Conservation (phyloP, 2,888 invertebrate species). For the Euclidia mi region DNA sequence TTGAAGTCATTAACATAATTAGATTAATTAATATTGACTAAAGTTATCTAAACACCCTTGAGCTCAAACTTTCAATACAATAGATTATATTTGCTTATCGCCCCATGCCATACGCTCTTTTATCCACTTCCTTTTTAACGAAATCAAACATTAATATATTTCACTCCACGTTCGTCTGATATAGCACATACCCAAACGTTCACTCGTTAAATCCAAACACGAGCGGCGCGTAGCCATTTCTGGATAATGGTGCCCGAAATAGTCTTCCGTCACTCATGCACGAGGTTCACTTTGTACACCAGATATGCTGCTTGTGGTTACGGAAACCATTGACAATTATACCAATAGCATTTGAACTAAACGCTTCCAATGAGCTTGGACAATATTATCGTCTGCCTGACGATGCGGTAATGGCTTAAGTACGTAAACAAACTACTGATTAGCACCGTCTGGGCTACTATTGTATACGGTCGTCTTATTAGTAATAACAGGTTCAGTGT, state of each 20-base stretch:
- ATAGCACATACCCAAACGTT: conserved; percentile 62
- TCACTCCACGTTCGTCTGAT: conserved; percentile 48
- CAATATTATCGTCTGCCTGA: too few relatives aligned
- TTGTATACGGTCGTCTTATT: too few relatives aligned
- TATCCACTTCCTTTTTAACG: conserved; percentile 20
- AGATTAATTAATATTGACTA: too few relatives aligned
- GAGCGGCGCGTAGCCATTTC: conserved; percentile 81
- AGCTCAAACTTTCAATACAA: too few relatives aligned
- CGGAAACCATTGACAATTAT: conserved; percentile 27
- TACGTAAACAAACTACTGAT: too few relatives aligned
- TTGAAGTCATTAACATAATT: too few relatives aligned
- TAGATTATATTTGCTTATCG: neutral
- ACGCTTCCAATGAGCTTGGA: conserved; percentile 9
- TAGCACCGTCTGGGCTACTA: too few relatives aligned
- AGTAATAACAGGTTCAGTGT: too few relatives aligned
- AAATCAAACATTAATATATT: conserved; percentile 35
- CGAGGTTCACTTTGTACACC: conserved; percentile 63
- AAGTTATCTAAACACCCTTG: too few relatives aligned
- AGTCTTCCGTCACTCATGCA: conserved; percentile 80
- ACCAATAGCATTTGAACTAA: conserved; percentile 13
- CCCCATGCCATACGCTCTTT: neutral
- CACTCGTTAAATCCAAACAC: conserved; percentile 81
- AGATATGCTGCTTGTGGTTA: conserved; percentile 50
- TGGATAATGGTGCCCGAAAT: conserved; percentile 86
- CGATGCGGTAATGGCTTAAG: too few relatives aligned